These are phyloP conservation scores for Anarhynchus alexandrinus DNA, from an alignment of 2,113 vertebrate genomes.

Conservation along the genomic window DNA sequence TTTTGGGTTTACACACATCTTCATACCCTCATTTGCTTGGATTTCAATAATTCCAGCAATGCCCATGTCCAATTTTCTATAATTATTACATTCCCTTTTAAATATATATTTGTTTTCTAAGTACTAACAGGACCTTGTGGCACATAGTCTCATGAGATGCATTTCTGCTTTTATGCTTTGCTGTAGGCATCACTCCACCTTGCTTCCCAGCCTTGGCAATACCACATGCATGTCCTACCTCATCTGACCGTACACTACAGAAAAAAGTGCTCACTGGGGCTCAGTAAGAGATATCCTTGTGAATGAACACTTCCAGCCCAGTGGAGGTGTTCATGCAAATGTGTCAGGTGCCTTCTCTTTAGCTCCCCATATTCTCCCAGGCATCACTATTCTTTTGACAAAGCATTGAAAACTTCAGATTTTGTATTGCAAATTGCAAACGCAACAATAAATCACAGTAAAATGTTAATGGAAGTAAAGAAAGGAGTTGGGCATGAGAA, in stretches of 20 bases:
- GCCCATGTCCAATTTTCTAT: neutral
- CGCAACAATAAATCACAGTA: neutral
- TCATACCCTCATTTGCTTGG: neutral
- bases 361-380: neutral
- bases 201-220: neutral
- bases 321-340: neutral
- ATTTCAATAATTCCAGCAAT: neutral
- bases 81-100: neutral
- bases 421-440: neutral
- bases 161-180: neutral
- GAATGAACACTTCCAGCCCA: neutral
- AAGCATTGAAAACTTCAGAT: neutral
- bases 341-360: neutral
- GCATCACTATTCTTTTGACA: neutral
- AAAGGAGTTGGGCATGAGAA: neutral
- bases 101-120: neutral
- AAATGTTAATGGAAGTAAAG: neutral
- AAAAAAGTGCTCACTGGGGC: neutral
- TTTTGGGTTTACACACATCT: neutral
- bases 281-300: neutral
- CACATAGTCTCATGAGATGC: neutral
- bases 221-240: neutral
- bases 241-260: neutral
- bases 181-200: neutral
- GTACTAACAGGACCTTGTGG: neutral